Evolutionary conservation across 2,113 vertebrate genomes (phyloP), one percentile per base, ranked within the genome.

Genomic region (Scolopax mira): DNA sequence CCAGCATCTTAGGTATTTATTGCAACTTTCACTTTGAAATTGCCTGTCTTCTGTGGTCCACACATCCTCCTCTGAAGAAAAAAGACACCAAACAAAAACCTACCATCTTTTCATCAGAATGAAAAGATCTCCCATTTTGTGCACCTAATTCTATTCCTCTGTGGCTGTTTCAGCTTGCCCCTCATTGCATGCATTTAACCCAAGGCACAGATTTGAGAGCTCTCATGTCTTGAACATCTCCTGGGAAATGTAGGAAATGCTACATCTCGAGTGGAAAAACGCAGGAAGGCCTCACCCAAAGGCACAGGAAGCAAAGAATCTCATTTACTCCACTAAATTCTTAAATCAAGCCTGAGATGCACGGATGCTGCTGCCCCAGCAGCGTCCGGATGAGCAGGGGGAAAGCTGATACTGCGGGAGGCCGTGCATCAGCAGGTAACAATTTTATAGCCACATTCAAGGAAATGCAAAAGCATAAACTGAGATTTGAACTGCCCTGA

Each of bases 401-500:
- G 37, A 65, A 90, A 88, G 41, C 31, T 69, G 69, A 42, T 48
- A 66, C 11, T 71, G 69, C 55, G 71, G 49, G 17, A 85, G 44
- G 64, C 18, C 55, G 24, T 13, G 51, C 18, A 88, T 35, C 44
- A 88, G 44, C 24, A 92, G 75, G 64, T 79, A 88, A 64, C 60
- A 86, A 67, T 93, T 90, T 77, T 94, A 90, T 28, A 91, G 42
- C 30, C 52, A 52, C 31, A 88, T 64, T 88, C 90, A 86, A 79
- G 33, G 64, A 93, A 95, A 94, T 44, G n/a, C 64, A 91, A 73
- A 93, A 79, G 60, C 55, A 88, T 55, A 84, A 96, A 95, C 55
- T 49, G 64, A 66, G 27, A 81, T 78, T 49, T 92, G 69, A 90
- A 78, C 25, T 71, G 79, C 28, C 7, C 22, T 80, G 88, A 90